Percentiles rank a stretch among this genome's conserved stretches.
phyloP scores from a whole-genome alignment of 2,797 vertebrate species.

The Triplophysa bombifrons region DNA sequence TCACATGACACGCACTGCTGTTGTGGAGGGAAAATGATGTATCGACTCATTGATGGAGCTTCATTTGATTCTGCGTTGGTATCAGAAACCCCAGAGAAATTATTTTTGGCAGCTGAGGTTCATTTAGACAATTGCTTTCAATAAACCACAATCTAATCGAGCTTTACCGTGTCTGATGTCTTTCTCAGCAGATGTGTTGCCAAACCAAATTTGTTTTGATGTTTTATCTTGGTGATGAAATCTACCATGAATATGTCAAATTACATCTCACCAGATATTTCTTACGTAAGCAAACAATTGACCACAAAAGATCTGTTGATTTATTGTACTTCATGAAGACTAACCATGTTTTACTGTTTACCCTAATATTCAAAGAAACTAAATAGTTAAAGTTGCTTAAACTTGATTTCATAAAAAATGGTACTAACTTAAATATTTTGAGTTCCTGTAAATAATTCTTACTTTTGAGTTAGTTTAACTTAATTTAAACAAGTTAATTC shows the following conservation, averaged over 20 bases:
- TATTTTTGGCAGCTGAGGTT: background rate
- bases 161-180: background rate
- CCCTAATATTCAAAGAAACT: no score
- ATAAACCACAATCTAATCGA: background rate
- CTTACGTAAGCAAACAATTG: background rate
- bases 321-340: no score
- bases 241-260: no score
- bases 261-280: background rate
- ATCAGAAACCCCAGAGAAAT: slow-evolving; percentile 9
- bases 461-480: no score
- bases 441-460: no score
- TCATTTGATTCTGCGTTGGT: slow-evolving; percentile 7
- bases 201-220: background rate
- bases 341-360: no score
- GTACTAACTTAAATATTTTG: no score
- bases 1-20: background rate
- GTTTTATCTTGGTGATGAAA: no score
- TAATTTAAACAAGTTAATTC: no score
- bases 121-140: background rate
- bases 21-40: slow-evolving; percentile 5
- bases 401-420: no score
- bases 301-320: no score
- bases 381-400: no score
- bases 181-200: background rate
- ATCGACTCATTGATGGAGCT: background rate